A percentile compares a stretch with the other conserved stretches of the same genome.
These are phyloP conservation scores for Epistrophella euchroma DNA, from an alignment of 2,888 invertebrate genomes.

Conservation along the genomic window DNA sequence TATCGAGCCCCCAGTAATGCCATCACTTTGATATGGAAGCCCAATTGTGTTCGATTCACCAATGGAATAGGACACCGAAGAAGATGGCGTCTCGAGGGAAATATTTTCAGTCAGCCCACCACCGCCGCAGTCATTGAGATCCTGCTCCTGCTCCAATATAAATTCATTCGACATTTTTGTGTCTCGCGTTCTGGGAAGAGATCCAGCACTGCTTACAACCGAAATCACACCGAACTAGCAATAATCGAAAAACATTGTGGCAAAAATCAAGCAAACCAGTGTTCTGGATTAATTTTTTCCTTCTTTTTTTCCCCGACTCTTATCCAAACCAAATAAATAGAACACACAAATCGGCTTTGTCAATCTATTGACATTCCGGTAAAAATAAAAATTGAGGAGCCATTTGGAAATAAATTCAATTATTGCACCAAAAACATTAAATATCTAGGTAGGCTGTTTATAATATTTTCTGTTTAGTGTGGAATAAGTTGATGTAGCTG, in stretches of 20 bases:
- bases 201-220: conserved; percentile 9
- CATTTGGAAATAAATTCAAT: conserved; percentile 23
- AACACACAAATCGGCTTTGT: conserved; percentile 59
- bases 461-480: not conserved
- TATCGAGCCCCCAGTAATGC: conserved; percentile 69
- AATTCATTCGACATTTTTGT: conserved; percentile 53
- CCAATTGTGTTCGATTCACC: conserved; percentile 51
- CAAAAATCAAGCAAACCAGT: conserved; percentile 42
- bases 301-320: conserved; percentile 33
- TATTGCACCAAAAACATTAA: conserved; percentile 43
- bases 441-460: not conserved
- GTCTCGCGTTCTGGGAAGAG: not conserved
- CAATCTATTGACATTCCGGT: conserved; percentile 65
- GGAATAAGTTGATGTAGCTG: conserved; percentile 9
- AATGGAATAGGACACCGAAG: conserved; percentile 38
- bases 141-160: conserved; percentile 50
- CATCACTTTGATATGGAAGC: conserved; percentile 61
- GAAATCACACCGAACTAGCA: conserved; percentile 39
- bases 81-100: conserved; percentile 68
- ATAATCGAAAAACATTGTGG: conserved; percentile 38
- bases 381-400: conserved; percentile 3
- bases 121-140: conserved; percentile 24
- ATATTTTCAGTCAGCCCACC: conserved; percentile 32
- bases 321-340: conserved; percentile 64
- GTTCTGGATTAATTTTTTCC: conserved; percentile 26